A percentile compares a stretch with the other conserved stretches of the same genome.
Evolutionary conservation across 1,140 invertebrate genomes (phyloP).

Genomic region (Cotesia chilonis): DNA sequence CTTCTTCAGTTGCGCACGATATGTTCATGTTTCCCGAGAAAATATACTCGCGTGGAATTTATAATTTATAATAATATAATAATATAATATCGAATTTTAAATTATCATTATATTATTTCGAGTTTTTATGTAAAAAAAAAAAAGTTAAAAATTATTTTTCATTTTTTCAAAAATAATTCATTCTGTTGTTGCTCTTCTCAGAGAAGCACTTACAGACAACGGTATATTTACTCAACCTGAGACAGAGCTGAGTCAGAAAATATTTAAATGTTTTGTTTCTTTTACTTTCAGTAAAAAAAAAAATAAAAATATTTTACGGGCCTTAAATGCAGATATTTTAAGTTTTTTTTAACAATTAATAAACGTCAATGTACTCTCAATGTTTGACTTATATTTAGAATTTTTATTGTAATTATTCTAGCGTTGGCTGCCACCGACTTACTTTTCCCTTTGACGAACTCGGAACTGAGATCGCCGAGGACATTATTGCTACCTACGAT

Average conservation of each 20-base stretch:
- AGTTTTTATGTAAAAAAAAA: no score
- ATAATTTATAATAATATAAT: no score
- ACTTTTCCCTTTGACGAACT: conserved; percentile 70
- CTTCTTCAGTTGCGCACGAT: no score
- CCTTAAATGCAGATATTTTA: neutral
- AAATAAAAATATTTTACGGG: neutral
- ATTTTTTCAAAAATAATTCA: neutral
- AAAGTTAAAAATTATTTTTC: no score
- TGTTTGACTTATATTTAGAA: neutral
- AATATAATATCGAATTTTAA: no score
- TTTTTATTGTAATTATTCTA: neutral
- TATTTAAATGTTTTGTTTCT: no score
- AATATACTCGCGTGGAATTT: no score
- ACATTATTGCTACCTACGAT: conserved; percentile 54
- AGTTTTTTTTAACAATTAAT: neutral
- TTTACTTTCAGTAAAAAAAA: neutral
- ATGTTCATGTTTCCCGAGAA: no score
- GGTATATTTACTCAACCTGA: conserved; percentile 1
- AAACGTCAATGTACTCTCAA: conserved; percentile 1
- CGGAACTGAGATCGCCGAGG: conserved; percentile 62
- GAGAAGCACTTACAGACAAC: neutral
- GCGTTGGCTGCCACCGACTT: conserved; percentile 42
- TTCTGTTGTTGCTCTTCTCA: neutral
- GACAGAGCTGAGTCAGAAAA: no score
- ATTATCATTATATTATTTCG: no score